Conservation (phyloP, 1,140 invertebrate genomes). For the Magallana ariakensis region DNA sequence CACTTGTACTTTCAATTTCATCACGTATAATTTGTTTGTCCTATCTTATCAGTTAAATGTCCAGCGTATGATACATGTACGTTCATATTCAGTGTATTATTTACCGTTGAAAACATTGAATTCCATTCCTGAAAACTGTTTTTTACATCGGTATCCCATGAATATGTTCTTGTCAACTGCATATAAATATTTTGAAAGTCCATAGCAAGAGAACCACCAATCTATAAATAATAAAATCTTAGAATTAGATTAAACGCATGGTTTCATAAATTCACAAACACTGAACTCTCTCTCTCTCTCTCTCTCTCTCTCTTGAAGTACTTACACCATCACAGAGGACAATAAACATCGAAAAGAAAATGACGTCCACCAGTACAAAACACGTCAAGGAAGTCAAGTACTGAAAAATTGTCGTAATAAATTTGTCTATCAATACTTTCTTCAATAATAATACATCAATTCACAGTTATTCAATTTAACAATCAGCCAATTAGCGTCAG, state of each 20-base stretch:
- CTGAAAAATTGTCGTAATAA: neutral
- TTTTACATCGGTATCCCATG: neutral
- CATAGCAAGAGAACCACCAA: neutral
- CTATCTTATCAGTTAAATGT: too few species aligned
- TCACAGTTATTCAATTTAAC: too few species aligned
- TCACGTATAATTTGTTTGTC: too few species aligned
- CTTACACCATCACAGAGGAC: neutral
- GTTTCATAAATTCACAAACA: too few species aligned
- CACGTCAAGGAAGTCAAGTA: neutral
- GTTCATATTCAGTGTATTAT: too few species aligned
- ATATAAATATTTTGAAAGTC: conserved; percentile 1
- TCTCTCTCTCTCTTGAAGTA: neutral
- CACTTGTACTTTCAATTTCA: too few species aligned
- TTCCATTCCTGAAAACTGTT: neutral
- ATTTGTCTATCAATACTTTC: too few species aligned
- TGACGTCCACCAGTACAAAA: neutral
- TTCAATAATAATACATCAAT: too few species aligned
- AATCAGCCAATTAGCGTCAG: too few species aligned
- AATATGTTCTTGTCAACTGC: neutral
- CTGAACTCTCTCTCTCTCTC: neutral
- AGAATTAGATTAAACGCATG: neutral
- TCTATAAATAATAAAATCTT: neutral
- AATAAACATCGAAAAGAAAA: neutral
- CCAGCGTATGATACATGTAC: too few species aligned
- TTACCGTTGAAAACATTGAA: neutral